Conservation (phyloP, 1,140 invertebrate species). For the Bombyx mandarina region DNA sequence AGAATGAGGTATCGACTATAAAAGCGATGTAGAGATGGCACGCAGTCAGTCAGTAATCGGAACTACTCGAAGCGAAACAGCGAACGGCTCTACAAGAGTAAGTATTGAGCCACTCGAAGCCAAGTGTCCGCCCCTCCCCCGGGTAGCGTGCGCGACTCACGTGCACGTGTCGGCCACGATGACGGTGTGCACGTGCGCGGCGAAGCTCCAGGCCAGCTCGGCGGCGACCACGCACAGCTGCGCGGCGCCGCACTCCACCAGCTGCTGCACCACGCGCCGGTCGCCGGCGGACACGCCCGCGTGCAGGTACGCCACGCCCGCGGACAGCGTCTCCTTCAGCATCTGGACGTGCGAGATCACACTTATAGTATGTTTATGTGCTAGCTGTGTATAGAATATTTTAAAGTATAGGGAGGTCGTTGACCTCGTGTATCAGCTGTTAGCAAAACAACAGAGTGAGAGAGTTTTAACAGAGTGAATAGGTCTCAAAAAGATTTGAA, state of each 20-base stretch:
- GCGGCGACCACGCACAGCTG: constrained; percentile 94
- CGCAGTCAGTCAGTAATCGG: too few species aligned
- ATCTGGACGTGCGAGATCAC: constrained; percentile 64
- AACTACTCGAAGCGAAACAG: too few species aligned
- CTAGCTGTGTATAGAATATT: too few species aligned
- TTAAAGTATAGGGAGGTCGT: too few species aligned
- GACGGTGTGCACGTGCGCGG: constrained; percentile 91
- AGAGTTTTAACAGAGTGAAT: too few species aligned
- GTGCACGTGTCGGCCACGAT: constrained; percentile 98
- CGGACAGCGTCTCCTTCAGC: constrained; percentile 86
- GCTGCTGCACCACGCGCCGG: constrained; percentile 89
- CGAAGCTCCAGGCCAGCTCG: constrained; percentile 93
- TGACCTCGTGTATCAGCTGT: too few species aligned
- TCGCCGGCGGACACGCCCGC: constrained; percentile 91
- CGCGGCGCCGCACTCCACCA: constrained; percentile 94
- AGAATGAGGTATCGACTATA: too few species aligned
- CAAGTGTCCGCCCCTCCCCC: neutral
- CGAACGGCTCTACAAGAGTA: too few species aligned
- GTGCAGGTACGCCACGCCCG: constrained; percentile 98
- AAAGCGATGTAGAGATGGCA: too few species aligned
- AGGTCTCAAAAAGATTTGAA: too few species aligned
- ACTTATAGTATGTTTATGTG: too few species aligned
- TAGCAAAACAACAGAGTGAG: too few species aligned
- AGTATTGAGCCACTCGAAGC: neutral
- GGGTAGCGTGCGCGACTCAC: constrained; percentile 28